These are phyloP conservation scores for Dipus sagitta DNA, from an alignment of 2,797 vertebrate species.

Conservation along the genomic window DNA sequence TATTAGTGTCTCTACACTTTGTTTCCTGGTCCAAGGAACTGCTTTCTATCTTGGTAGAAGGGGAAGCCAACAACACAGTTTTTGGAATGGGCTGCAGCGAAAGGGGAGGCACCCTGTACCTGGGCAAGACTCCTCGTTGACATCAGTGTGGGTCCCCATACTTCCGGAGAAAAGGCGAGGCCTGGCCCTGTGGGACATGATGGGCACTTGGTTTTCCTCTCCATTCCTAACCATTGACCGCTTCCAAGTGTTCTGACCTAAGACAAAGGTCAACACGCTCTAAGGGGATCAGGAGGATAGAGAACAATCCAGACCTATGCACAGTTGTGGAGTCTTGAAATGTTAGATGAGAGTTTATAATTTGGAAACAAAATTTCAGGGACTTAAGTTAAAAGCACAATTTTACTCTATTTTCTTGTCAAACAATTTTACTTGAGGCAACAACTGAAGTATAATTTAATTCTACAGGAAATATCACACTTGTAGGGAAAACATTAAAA, in stretches of 20 bases:
- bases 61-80: background rate
- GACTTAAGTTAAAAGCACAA: conserved; percentile 64
- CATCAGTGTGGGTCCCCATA: accelerated
- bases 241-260: background rate
- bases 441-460: conserved; percentile 77
- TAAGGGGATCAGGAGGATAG: background rate
- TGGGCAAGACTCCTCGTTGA: background rate
- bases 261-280: background rate
- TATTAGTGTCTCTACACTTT: no score
- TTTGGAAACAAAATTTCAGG: conserved; percentile 37
- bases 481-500: conserved; percentile 80
- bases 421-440: conserved; percentile 72
- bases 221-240: background rate
- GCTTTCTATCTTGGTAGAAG: background rate
- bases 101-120: background rate
- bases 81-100: background rate
- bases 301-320: conserved; percentile 12
- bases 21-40: background rate
- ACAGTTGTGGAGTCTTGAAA: background rate
- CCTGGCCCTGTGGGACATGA: background rate
- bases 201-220: background rate
- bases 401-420: conserved; percentile 73
- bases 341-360: background rate
- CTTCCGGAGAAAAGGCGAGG: background rate
- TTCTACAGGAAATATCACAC: conserved; percentile 80